Percentiles rank a stretch among this genome's conserved stretches.
Evolutionary conservation across 2,797 vertebrate species (phyloP).

Genomic region (Melanotaenia nigrans): DNA sequence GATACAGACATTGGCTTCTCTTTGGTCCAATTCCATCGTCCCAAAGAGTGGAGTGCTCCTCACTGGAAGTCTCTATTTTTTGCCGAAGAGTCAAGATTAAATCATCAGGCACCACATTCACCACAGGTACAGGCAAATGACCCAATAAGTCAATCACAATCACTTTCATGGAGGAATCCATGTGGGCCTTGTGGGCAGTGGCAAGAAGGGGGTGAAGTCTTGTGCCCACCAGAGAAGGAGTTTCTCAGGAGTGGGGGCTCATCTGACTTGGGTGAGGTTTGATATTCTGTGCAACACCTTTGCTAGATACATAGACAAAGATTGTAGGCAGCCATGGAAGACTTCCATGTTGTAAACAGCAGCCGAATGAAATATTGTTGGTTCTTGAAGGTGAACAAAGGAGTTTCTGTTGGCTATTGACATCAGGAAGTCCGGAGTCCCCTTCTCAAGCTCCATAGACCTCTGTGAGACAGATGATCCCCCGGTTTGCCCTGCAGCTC

Average conservation of each 20-base stretch:
- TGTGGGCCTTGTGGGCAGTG: slow-evolving; percentile 61
- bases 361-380: slow-evolving; percentile 73
- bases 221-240: slow-evolving; percentile 58
- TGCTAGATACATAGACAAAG: slow-evolving; percentile 89
- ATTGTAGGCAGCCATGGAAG: slow-evolving; percentile 86
- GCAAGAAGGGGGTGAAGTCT: slow-evolving; percentile 70
- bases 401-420: slow-evolving; percentile 67
- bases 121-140: slow-evolving; percentile 68
- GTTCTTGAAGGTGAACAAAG: slow-evolving; percentile 51
- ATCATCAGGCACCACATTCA: slow-evolving; percentile 80
- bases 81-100: slow-evolving; percentile 78
- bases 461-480: slow-evolving; percentile 91
- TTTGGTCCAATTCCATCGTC: slow-evolving; percentile 88
- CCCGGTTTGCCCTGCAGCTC: slow-evolving; percentile 92
- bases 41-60: slow-evolving; percentile 87
- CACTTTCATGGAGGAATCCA: slow-evolving; percentile 78
- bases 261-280: slow-evolving; percentile 81
- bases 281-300: slow-evolving; percentile 91
- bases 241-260: slow-evolving; percentile 37
- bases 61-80: slow-evolving; percentile 82
- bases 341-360: slow-evolving; percentile 84
- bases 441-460: slow-evolving; percentile 89
- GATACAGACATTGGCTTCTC: slow-evolving; percentile 88
- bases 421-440: slow-evolving; percentile 89
- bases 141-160: slow-evolving; percentile 73